Conservation (phyloP, 2,888 invertebrate species). For the Drepanosiphum platanoidis region DNA sequence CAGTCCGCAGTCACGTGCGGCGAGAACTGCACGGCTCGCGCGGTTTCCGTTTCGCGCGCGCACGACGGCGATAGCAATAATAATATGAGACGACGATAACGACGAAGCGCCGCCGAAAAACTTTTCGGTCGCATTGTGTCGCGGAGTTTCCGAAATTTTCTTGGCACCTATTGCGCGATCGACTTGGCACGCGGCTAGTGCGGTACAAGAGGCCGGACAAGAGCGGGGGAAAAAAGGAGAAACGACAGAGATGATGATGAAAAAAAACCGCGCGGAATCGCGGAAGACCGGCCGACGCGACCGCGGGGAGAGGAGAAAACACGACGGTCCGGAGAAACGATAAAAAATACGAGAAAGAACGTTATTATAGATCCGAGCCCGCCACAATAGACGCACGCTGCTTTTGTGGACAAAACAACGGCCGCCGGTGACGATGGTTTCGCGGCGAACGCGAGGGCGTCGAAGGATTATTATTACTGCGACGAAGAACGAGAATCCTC, state of each 20-base stretch:
- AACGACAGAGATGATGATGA: background rate
- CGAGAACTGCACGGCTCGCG: no score
- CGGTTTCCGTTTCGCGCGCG: no score
- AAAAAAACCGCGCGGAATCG: background rate
- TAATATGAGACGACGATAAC: background rate
- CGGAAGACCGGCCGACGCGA: background rate
- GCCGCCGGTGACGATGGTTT: background rate
- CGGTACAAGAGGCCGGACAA: background rate
- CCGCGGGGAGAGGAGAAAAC: background rate
- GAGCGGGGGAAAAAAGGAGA: background rate
- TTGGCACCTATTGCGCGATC: background rate
- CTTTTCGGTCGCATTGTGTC: background rate
- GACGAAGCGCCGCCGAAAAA: background rate
- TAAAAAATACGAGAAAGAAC: no score
- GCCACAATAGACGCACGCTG: background rate
- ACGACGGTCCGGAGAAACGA: no score
- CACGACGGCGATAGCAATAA: background rate
- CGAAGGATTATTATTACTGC: no score
- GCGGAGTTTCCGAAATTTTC: background rate
- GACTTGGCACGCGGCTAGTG: background rate
- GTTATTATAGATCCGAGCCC: background rate
- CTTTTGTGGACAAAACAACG: background rate
- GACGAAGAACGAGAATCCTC: no score
- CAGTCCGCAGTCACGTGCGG: no score
- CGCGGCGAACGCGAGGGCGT: background rate